A percentile compares a stretch with the other conserved stretches of the same genome.
These are phyloP conservation scores for Microtus ochrogaster DNA, from an alignment of 2,113 vertebrate genomes.

Conservation along the genomic window DNA sequence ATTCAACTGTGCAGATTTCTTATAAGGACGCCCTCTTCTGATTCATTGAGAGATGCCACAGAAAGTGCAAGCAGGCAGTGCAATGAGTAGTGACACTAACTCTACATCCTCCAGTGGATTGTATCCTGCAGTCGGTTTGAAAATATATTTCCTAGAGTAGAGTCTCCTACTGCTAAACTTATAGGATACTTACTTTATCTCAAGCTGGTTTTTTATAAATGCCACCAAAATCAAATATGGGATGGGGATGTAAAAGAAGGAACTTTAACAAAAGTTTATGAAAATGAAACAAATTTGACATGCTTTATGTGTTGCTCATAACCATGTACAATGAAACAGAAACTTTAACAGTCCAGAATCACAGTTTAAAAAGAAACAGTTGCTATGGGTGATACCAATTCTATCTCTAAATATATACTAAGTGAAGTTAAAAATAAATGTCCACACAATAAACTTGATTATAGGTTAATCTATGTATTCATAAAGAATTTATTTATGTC, in stretches of 20 bases:
- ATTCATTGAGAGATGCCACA: accelerated
- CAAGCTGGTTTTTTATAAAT: neutral
- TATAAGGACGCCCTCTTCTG: neutral
- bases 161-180: neutral
- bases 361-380: neutral
- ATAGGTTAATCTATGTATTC: neutral
- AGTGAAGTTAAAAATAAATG: neutral
- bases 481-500: neutral
- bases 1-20: neutral
- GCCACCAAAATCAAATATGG: too few species aligned
- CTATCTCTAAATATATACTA: neutral
- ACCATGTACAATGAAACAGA: neutral
- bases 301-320: neutral
- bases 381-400: neutral
- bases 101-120: neutral
- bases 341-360: neutral
- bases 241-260: neutral
- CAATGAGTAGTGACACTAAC: too few species aligned
- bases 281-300: neutral
- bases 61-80: neutral
- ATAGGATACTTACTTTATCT: neutral
- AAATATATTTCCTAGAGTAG: neutral
- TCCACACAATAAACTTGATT: neutral
- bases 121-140: neutral
- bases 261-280: neutral